phyloP scores from a whole-genome alignment of 2,888 invertebrate species.

The Hypercompe scribonia region DNA sequence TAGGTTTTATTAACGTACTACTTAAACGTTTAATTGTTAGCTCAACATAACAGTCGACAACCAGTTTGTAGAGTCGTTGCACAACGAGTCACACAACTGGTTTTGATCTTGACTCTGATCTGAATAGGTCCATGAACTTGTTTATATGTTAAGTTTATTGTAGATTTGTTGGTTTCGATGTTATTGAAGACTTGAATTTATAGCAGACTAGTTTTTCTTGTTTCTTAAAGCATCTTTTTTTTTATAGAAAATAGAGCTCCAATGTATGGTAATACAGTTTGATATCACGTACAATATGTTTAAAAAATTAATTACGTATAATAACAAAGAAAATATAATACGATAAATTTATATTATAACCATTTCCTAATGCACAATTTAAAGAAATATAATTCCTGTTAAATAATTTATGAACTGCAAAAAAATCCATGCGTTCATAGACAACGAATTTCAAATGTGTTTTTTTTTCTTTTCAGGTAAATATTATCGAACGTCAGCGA shows the following conservation, averaged over 20 bases:
- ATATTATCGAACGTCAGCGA: conserved; percentile 24
- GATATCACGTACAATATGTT: too few relatives aligned
- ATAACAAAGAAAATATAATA: too few relatives aligned
- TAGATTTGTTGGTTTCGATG: conserved; percentile 12
- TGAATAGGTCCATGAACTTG: conserved; percentile 47
- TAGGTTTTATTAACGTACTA: too few relatives aligned
- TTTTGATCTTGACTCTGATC: conserved; percentile 49
- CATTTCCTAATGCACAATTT: not conserved
- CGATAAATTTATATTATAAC: too few relatives aligned
- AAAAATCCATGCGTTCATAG: not conserved
- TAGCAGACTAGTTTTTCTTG: not conserved
- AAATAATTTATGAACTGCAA: not conserved
- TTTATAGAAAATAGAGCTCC: not conserved
- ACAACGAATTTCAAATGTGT: conserved; percentile 12
- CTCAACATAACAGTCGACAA: not conserved
- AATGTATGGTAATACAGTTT: not conserved
- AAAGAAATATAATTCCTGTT: not conserved
- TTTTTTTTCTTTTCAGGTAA: conserved; percentile 49
- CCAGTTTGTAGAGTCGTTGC: conserved; percentile 15
- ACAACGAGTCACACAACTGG: conserved; percentile 34
- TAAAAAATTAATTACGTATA: too few relatives aligned
- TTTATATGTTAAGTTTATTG: conserved; percentile 20
- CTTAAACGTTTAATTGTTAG: not conserved
- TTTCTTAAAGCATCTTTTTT: not conserved
- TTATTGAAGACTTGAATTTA: conserved; percentile 12